Conservation (phyloP, 2,888 invertebrate genomes). For the Ischnus inquisitorius region DNA sequence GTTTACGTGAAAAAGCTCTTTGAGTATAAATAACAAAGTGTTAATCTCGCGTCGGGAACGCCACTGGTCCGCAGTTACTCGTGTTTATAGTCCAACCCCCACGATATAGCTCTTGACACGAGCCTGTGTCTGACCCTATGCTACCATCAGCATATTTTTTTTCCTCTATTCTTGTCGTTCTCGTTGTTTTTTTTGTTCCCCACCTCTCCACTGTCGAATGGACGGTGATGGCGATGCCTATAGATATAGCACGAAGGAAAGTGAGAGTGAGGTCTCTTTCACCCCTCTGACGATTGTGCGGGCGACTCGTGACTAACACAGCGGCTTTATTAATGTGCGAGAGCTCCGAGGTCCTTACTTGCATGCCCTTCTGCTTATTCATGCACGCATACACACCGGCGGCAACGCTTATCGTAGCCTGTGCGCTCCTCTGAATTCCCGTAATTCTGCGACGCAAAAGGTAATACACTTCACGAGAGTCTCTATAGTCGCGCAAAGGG, state of each 20-base stretch:
- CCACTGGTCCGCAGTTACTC: constrained; percentile 30
- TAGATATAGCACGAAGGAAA: constrained; percentile 44
- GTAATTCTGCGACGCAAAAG: constrained; percentile 61
- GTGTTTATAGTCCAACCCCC: constrained; percentile 33
- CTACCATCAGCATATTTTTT: constrained; percentile 18
- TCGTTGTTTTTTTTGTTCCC: not conserved
- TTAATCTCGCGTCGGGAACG: not conserved
- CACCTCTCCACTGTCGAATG: constrained; percentile 4
- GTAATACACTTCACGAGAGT: constrained; percentile 53
- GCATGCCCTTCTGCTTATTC: constrained; percentile 46
- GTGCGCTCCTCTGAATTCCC: constrained; percentile 46
- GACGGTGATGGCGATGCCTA: constrained; percentile 23
- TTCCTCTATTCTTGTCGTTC: constrained; percentile 6
- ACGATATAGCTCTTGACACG: constrained; percentile 28
- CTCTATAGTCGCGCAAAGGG: constrained; percentile 47
- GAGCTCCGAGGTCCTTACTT: constrained; percentile 45
- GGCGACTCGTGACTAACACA: constrained; percentile 58
- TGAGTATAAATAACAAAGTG: not conserved
- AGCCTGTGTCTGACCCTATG: constrained; percentile 45
- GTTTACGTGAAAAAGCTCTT: not conserved
- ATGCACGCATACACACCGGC: constrained; percentile 9
- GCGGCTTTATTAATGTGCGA: constrained; percentile 45
- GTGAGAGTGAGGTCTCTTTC: constrained; percentile 54
- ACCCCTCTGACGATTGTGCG: constrained; percentile 54
- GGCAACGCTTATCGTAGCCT: constrained; percentile 17